Percentiles rank a stretch among this genome's conserved stretches.
These are phyloP conservation scores for Tetragnatha versicolor DNA, from an alignment of 1,140 invertebrate genomes.

Conservation along the genomic window DNA sequence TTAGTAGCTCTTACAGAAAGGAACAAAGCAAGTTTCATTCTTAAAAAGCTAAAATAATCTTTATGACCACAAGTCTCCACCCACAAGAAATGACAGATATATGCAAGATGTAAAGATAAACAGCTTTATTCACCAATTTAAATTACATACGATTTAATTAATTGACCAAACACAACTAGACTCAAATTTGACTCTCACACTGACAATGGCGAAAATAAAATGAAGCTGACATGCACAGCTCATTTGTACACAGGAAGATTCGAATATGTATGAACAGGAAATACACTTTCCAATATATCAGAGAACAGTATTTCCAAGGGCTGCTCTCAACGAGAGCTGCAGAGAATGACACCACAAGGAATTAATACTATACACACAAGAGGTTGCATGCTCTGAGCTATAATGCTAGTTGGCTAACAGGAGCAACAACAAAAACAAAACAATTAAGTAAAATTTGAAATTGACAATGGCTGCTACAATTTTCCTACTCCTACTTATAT, in stretches of 20 bases:
- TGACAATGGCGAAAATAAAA: slow-evolving; percentile 55
- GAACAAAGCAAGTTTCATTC: no score
- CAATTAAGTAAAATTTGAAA: slow-evolving; percentile 53
- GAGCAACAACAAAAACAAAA: slow-evolving; percentile 54
- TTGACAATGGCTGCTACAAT: slow-evolving; percentile 48
- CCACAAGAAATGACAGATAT: no score
- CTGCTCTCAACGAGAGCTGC: slow-evolving; percentile 42
- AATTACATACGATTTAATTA: slow-evolving; percentile 58
- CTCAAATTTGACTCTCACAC: slow-evolving; percentile 55
- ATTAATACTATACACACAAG: slow-evolving; percentile 54
- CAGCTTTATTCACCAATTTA: slow-evolving; percentile 63
- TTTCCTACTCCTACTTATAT: slow-evolving; percentile 51
- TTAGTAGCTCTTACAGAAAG: no score
- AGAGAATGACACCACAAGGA: slow-evolving; percentile 46
- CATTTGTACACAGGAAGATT: slow-evolving; percentile 53
- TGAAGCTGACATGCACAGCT: slow-evolving; percentile 55
- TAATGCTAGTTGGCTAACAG: slow-evolving; percentile 45
- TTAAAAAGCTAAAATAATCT: no score
- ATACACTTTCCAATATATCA: slow-evolving; percentile 23
- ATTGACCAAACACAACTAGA: slow-evolving; percentile 55
- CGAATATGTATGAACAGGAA: slow-evolving; percentile 48
- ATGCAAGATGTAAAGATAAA: slow-evolving; percentile 60
- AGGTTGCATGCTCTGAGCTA: slow-evolving; percentile 52
- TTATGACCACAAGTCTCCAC: no score
- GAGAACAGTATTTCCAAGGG: slow-evolving; percentile 50